These are phyloP conservation scores for Sarotherodon lohbergeri DNA, from an alignment of 2,113 vertebrate species.

Conservation along the genomic window DNA sequence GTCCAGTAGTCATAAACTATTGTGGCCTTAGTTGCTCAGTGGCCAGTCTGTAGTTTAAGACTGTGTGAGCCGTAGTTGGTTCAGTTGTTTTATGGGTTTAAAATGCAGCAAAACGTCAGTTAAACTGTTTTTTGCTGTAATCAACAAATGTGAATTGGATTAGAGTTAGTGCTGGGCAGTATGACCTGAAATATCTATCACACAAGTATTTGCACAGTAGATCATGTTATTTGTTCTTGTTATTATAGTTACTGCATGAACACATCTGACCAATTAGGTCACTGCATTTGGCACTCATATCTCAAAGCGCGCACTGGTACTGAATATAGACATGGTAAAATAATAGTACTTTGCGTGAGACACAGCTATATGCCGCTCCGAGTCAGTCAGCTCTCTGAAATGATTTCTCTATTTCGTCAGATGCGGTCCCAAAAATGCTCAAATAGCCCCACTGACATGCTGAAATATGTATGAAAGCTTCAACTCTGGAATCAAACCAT, in stretches of 20 bases:
- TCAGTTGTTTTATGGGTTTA: not conserved
- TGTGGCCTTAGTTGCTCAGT: not conserved
- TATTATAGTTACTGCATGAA: not conserved
- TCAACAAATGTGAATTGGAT: not conserved
- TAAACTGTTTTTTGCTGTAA: not conserved
- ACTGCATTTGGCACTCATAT: not conserved
- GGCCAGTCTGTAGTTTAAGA: not conserved
- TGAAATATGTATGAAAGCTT: not conserved
- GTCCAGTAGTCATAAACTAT: not conserved
- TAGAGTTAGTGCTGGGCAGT: not conserved
- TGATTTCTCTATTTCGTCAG: not conserved
- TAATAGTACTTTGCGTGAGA: not conserved
- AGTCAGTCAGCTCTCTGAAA: not conserved
- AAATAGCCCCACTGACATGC: not conserved
- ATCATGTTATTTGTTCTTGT: not conserved
- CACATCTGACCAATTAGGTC: not conserved
- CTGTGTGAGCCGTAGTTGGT: not conserved
- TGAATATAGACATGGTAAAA: not conserved
- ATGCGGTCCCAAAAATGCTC: rapidly evolving
- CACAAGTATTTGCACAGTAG: not conserved
- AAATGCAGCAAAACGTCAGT: not conserved
- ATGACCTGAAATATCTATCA: not conserved
- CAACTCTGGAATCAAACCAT: rapidly evolving
- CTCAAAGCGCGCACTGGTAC: not conserved
- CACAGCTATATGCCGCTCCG: rapidly evolving